Percentiles rank a stretch among this genome's conserved stretches.
Conservation (phyloP, 2,113 vertebrate genomes). For the Pyrgilauda ruficollis region DNA sequence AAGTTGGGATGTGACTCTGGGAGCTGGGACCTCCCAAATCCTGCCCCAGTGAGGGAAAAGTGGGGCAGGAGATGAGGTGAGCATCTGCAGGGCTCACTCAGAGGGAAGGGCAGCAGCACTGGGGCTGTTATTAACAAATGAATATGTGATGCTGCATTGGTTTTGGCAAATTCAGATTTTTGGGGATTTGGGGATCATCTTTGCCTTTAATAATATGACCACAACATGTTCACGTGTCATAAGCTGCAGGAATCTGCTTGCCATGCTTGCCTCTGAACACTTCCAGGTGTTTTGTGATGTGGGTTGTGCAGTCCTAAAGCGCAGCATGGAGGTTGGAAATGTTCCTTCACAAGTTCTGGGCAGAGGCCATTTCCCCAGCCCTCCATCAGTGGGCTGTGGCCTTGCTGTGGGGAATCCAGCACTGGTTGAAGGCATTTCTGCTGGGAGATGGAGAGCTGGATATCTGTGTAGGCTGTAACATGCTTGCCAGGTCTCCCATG, state of each 20-base stretch:
- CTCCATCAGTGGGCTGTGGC: background rate
- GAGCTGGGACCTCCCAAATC: background rate
- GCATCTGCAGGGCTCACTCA: rapidly evolving
- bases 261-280: background rate
- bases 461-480: background rate
- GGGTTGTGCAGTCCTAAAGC: background rate
- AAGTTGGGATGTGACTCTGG: background rate
- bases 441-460: background rate
- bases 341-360: background rate
- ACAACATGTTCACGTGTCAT: rapidly evolving
- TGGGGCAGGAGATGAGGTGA: background rate
- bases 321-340: rapidly evolving
- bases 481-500: background rate
- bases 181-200: background rate
- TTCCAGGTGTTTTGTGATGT: background rate
- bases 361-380: background rate
- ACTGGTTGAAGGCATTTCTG: background rate
- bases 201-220: rapidly evolving
- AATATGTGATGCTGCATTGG: background rate
- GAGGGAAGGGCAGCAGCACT: background rate
- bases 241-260: background rate
- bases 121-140: background rate
- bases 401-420: background rate
- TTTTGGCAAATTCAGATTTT: background rate
- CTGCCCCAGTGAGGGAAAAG: rapidly evolving